Evolutionary conservation across 37 sponge, comb jelly and placozoan genomes (phyloP), one percentile per base, ranked within the genome.

Genomic region (Crambe crambe): DNA sequence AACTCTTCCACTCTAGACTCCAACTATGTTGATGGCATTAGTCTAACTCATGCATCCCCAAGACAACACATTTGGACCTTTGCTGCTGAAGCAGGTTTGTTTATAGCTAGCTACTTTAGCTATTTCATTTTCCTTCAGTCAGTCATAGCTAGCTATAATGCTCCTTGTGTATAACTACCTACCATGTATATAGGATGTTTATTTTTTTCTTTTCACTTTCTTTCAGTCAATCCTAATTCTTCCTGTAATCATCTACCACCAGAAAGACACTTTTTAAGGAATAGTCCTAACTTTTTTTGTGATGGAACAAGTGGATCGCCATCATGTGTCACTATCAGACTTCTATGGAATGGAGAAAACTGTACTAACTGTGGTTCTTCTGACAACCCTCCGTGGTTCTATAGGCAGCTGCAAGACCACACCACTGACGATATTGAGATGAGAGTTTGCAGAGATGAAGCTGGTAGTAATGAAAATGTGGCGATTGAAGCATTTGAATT

Each of bases 11-110:
- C n/a, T n/a, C n/a, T 65, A 65, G 10, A 65, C 66, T 30, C 66
- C 31, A 30, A 77, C 58, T 77, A 77, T 77, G 78, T 77, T 26
- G 63, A 77, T 63, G 63, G 78, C 17, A 35, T 77, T 22, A 77
- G 78, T 40, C 23, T 77, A 2, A 77, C 65, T 63, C 30, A 77
- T 60, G 78, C 65, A 70, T 40, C 3, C 2, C 65, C 78, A 56
- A 57, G 66, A 38, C 61, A 69, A 8, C 72, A 80, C 56, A 54
- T 80, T 23, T 80, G 61, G 72, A 80, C 71, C 29, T 80, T 56
- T 57, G 72, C 60, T 29, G 56, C 68, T 42, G n/a, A n/a, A n/a
- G n/a, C n/a, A n/a, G n/a, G n/a, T n/a, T n/a, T n/a, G n/a, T n/a
- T n/a, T n/a, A n/a, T n/a, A n/a, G n/a, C n/a, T n/a, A n/a, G n/a